Evolutionary conservation across 2,797 vertebrate species (phyloP), one percentile per base, ranked within the genome.

Genomic region (Lepus townsendii): DNA sequence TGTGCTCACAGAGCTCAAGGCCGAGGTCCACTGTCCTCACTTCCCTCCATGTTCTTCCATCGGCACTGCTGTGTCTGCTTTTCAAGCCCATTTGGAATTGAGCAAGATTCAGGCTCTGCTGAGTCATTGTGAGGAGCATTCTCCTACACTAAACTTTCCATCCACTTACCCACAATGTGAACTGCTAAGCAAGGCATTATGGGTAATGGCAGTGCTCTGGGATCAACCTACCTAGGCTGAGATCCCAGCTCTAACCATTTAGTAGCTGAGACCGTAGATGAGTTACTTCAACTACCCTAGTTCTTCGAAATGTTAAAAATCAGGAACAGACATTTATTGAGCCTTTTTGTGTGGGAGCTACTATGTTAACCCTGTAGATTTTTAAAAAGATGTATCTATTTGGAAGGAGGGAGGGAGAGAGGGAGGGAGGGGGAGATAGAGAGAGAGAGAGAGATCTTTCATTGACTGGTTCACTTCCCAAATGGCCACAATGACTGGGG

Each of bases 141-240:
- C 30, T 86, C 76, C n/a, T 32, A 92, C 69, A 54, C 69, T 35
- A 52, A 93, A 47, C 62, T 80, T 93, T n/a, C 60, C n/a, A n/a
- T 30, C 38, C 20, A 19, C 32, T 35, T 87, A 8, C 38, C 65
- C 4, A 0, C 26, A 72, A 65, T 27, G 13, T 78, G 63, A 72
- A 17, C 54, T 3, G 1, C 85, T 32, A 35, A 73, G 12, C 50
- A 73, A 32, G 52, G 20, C 24, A 20, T 0, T 4, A 42, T 57
- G 66, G 6, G 38, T 26, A 73, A n/a, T 1, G 4, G 19, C 24
- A 2, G 3, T n/a, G 71, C 60, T 0, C 4, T 63, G 66, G 63
- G 54, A 9, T 47, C 79, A 35, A 30, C 68, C 10, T 27, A 2
- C 72, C 95, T 22, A n/a, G 52, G 30, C 27, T n/a, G 57, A 93